Percentiles rank a stretch among this genome's conserved stretches.
phyloP scores from a whole-genome alignment of 2,797 vertebrate genomes.

The Synaphobranchus kaupii region DNA sequence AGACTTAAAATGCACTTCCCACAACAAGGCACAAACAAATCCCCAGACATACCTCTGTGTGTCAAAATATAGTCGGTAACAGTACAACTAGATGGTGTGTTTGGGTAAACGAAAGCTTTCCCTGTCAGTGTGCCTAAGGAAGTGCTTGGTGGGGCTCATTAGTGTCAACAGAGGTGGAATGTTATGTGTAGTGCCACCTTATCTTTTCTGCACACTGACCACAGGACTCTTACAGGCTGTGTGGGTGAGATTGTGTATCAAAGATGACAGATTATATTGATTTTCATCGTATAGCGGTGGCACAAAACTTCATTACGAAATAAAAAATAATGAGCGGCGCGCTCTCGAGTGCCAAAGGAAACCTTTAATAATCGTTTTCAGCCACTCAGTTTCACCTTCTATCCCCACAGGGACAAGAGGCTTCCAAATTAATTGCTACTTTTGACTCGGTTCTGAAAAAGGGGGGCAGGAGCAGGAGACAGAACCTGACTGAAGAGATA shows the following conservation, averaged over 20 bases:
- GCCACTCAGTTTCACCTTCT: conserved; percentile 61
- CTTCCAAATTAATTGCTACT: conserved; percentile 78
- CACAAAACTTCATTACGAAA: conserved; percentile 53
- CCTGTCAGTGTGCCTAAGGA: background rate
- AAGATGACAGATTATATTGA: background rate
- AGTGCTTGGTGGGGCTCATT: background rate
- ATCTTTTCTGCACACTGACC: conserved; percentile 1
- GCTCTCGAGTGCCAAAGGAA: conserved; percentile 51
- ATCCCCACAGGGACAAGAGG: conserved; percentile 61
- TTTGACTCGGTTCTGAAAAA: conserved; percentile 56
- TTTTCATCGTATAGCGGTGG: conserved; percentile 24
- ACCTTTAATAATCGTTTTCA: conserved; percentile 61
- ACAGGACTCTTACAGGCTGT: background rate
- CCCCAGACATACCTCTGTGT: background rate
- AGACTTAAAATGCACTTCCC: background rate
- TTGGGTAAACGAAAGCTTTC: background rate
- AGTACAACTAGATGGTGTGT: background rate
- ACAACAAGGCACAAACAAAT: background rate
- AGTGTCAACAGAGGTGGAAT: conserved; percentile 10
- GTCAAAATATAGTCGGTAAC: background rate
- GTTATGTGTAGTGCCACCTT: conserved; percentile 19
- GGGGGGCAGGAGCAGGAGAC: background rate
- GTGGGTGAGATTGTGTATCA: background rate
- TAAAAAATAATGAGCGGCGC: conserved; percentile 39
- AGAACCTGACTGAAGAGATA: conserved; percentile 47